Evolutionary conservation across 2,797 vertebrate species (phyloP).

Genomic region (Onychomys arenicola): DNA sequence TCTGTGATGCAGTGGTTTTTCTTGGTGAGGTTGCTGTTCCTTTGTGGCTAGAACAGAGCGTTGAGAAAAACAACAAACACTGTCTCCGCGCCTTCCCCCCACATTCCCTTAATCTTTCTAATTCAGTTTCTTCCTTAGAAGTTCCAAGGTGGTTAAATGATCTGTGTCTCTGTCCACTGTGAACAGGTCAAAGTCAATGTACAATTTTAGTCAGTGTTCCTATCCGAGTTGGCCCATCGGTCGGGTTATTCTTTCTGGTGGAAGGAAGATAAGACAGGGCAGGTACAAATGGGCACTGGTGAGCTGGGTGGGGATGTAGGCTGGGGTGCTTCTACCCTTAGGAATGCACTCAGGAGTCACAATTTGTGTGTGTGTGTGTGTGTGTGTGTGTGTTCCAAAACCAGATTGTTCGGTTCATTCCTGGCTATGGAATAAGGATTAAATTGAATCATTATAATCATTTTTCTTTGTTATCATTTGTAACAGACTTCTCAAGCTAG

Average conservation of each 20-base stretch:
- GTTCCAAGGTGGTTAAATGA: conserved; percentile 7
- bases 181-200: not conserved
- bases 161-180: not conserved
- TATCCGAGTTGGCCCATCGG: not conserved
- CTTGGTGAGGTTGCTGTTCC: not conserved
- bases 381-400: not conserved
- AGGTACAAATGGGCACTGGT: not conserved
- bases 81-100: too few relatives aligned
- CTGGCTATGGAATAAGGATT: not conserved
- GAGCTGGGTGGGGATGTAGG: not conserved
- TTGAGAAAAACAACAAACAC: not conserved
- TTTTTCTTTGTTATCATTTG: not conserved
- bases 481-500: conserved; percentile 28
- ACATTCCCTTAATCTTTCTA: not conserved
- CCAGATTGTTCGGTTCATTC: conserved; percentile 8
- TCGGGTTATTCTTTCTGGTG: not conserved
- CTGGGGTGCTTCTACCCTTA: conserved; percentile 12
- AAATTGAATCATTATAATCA: not conserved
- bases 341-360: not conserved
- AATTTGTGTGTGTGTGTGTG: not conserved
- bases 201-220: not conserved
- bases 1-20: not conserved
- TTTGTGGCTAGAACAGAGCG: not conserved
- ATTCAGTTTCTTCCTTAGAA: not conserved
- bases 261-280: not conserved